These are phyloP conservation scores for Cephalopachus bancanus DNA, from an alignment of 2,797 vertebrate species.

Conservation along the genomic window DNA sequence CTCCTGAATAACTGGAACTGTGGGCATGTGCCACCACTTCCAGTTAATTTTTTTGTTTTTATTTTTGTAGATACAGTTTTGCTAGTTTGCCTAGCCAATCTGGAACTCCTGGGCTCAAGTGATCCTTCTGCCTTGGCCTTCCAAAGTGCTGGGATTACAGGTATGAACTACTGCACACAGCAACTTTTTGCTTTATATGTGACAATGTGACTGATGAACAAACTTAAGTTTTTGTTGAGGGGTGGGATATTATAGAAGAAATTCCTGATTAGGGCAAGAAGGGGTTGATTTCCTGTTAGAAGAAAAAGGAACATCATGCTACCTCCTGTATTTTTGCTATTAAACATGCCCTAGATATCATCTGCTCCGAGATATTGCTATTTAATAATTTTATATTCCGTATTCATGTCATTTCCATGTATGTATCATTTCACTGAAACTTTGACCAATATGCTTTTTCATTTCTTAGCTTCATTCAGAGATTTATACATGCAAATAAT, in stretches of 20 bases:
- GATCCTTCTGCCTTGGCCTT: no score
- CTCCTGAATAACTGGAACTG: no score
- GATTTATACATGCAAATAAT: not conserved
- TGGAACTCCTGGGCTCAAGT: no score
- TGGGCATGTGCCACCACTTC: no score
- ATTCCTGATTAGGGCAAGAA: not conserved
- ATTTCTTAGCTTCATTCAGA: not conserved
- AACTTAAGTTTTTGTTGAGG: not conserved
- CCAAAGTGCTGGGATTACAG: no score
- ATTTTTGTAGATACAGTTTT: no score
- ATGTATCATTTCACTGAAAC: not conserved
- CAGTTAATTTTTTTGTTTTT: no score
- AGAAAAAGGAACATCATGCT: not conserved
- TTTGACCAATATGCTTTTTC: not conserved
- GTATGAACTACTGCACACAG: no score
- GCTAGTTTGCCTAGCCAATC: no score
- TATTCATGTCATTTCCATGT: not conserved
- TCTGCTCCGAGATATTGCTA: not conserved
- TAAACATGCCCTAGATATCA: not conserved
- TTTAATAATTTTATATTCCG: slow-evolving; percentile 18
- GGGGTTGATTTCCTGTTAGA: not conserved
- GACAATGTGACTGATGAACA: not conserved
- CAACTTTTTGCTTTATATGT: not conserved
- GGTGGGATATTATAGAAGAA: not conserved
- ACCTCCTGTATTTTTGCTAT: not conserved